These are phyloP conservation scores for Corythornis madagascariensis DNA, from an alignment of 2,113 vertebrate species.

Conservation along the genomic window DNA sequence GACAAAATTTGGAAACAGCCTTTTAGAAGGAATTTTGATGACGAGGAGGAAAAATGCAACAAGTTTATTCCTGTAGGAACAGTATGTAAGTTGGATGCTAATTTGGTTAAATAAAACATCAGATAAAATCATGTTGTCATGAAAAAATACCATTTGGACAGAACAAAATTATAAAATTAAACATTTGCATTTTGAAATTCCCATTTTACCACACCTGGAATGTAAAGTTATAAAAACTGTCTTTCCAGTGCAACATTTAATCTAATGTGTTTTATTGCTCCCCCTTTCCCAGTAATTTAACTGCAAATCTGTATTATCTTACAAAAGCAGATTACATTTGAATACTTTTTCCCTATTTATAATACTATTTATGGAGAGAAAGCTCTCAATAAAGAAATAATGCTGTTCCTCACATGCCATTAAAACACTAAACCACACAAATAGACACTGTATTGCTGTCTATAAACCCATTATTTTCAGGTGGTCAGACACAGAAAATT, in stretches of 20 bases:
- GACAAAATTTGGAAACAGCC: neutral
- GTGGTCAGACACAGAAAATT: neutral
- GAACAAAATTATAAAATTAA: neutral
- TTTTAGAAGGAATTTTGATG: neutral
- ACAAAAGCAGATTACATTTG: neutral
- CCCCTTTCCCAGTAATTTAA: neutral
- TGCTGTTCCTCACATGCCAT: neutral
- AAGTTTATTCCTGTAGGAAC: neutral
- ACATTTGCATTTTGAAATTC: neutral
- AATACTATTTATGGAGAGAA: neutral
- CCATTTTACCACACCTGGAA: neutral
- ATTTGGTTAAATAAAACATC: neutral
- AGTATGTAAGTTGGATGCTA: neutral
- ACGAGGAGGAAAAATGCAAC: neutral
- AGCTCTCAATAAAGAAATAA: neutral
- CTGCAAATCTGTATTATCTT: neutral
- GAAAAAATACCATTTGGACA: neutral
- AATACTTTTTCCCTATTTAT: neutral
- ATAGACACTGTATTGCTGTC: neutral
- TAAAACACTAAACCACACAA: neutral
- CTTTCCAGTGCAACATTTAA: neutral
- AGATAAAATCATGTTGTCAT: neutral
- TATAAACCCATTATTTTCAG: neutral
- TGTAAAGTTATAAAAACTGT: neutral
- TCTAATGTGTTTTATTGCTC: neutral